Base-by-base conservation (phyloP, 2,113 vertebrate genomes). In the Carassius carassius region DNA sequence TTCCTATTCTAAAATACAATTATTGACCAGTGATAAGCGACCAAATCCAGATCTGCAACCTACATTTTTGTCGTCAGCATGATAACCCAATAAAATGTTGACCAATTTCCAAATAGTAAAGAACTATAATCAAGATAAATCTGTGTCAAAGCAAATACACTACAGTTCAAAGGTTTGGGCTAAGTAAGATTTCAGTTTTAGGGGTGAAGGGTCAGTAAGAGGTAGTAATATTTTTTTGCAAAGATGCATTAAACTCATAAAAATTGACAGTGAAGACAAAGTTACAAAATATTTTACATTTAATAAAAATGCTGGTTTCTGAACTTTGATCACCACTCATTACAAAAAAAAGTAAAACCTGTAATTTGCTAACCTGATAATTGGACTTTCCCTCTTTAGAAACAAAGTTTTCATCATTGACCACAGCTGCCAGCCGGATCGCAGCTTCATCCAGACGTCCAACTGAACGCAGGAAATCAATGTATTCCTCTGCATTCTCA, bases 301-400 rank as follows among this genome's bases (percentile, higher is more conserved):
- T 47, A 10, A 47, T 47, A 32, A 7, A 17, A 32, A 32, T 8
- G 1, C 0, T 25, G 6, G 1, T 65, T 32, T 65, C 5, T 65
- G 25, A 32, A 65, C 14, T 67, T 32, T 67, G 16, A 32, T 32
- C 14, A 65, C 7, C 63, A 49, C 37, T 1, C 41, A 65, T 29
- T 21, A 44, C 10, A 21, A 37, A 35, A 47, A 47, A 32, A 6
- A n/a, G 81, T 10, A 85, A 62, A 17, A 83, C 84, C 44, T 47
- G 47, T 11, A 0, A 54, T 58, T 32, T 65, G 9, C 84, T 89
- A 3, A 98, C 97, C 92, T 98, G 97, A 86, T 98, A 97, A 90
- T 98, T 98, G 47, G 97, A 98, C 85, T 98, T 98, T 29, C 97
- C 97, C 9, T 97, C 97, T 90, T 98, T 98, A 25, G 97, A 98